Evolutionary conservation across 1,140 invertebrate genomes (phyloP), one percentile per base, ranked within the genome.

Genomic region (Drosophila biarmipes): DNA sequence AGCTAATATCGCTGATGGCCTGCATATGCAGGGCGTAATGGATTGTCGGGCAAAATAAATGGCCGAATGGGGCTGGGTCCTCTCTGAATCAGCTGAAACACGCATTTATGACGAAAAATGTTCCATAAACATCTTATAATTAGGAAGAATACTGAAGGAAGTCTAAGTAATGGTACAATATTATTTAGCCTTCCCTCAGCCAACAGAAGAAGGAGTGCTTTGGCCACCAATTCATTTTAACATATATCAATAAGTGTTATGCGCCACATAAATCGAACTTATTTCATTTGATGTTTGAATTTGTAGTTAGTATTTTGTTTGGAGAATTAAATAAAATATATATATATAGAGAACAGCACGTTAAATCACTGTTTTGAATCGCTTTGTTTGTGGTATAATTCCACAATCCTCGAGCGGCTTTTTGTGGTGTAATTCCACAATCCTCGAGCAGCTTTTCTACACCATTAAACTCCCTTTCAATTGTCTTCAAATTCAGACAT

Each of bases 1-100:
- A 57, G 37, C 72, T 74, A 76, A 77, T 68, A 74, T 53, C n/a
- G 24, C 40, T 68, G 58, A 75, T 75, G 49, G 42, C 24, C 19
- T 55, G 63, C 66, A 69, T 69, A 69, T 69, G 66, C 49, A 69
- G 34, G 31, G 48, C 51, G 63, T 46, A 56, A 68, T 48, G 63
- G 63, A 69, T 53, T 48, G 40, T 55, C 19, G 31, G 31, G 14
- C 24, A 5, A 53, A 68, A 69, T 46, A 34, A 55, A 69, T 43
- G 29, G 35, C n/a, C 48, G 6, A 31, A 34, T 15, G 40, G 38
- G 27, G 29, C 2, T 17, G 10, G 10, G n/a, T 27, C 17, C 34
- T 34, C n/a, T 37, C 7, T 0, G 29, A 29, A 40, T 19, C 2
- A 24, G 24, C 29, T 29, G 42, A 14, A 45, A 21, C 10, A 14